These are phyloP conservation scores for Galerucella pusilla DNA, from an alignment of 2,888 invertebrate species.

Conservation along the genomic window DNA sequence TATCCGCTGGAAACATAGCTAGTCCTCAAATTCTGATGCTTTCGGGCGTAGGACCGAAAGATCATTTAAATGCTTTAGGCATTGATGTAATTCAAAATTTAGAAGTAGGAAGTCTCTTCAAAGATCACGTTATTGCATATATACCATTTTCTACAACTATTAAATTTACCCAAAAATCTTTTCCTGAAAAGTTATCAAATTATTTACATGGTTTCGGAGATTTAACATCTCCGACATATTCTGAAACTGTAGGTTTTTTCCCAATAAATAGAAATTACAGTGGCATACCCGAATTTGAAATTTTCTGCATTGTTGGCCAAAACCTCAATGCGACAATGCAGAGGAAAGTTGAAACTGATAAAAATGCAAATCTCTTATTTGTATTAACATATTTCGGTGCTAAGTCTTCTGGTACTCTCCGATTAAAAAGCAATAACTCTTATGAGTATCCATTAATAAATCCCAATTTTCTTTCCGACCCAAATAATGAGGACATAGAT, in stretches of 20 bases:
- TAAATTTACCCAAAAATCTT: slow-evolving; percentile 54
- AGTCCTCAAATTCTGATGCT: slow-evolving; percentile 86
- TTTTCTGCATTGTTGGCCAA: background rate
- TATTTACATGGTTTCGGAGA: slow-evolving; percentile 41
- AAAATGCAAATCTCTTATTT: slow-evolving; percentile 45
- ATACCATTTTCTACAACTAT: slow-evolving; percentile 77
- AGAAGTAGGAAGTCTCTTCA: slow-evolving; percentile 80
- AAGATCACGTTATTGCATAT: slow-evolving; percentile 79
- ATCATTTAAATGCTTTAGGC: slow-evolving; percentile 69
- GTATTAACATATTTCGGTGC: slow-evolving; percentile 51
- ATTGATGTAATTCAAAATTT: slow-evolving; percentile 74
- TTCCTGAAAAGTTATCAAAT: slow-evolving; percentile 68
- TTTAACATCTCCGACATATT: background rate
- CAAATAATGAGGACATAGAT: slow-evolving; percentile 64
- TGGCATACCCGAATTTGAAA: slow-evolving; percentile 20
- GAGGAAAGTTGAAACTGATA: slow-evolving; percentile 35
- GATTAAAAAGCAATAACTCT: slow-evolving; percentile 43
- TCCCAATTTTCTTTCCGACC: slow-evolving; percentile 72
- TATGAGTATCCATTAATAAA: slow-evolving; percentile 69
- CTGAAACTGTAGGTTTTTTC: slow-evolving; percentile 27
- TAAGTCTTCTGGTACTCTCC: slow-evolving; percentile 72
- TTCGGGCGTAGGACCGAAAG: slow-evolving; percentile 79
- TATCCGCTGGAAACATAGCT: slow-evolving; percentile 83
- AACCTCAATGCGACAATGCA: background rate
- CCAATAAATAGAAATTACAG: slow-evolving; percentile 4